Percentiles rank a stretch among this genome's conserved stretches.
These are phyloP conservation scores for Brachionus rubens DNA, from an alignment of 1,140 invertebrate genomes.

Conservation along the genomic window DNA sequence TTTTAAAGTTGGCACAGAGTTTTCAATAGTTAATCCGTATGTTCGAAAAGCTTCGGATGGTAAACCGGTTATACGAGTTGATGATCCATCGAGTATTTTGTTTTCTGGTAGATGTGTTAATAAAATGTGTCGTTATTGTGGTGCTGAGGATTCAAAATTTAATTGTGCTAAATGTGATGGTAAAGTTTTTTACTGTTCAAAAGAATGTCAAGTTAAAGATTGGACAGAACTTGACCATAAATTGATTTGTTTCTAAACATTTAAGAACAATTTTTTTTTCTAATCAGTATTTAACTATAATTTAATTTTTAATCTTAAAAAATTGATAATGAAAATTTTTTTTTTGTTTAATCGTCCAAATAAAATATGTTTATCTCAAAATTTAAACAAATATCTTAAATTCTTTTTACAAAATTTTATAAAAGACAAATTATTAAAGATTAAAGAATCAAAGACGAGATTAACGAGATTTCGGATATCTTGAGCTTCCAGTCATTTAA, in stretches of 20 bases:
- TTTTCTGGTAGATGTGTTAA: background rate
- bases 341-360: too few species aligned
- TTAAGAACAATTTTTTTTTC: too few species aligned
- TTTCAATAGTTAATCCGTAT: conserved; percentile 28
- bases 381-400: too few species aligned
- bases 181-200: conserved; percentile 9
- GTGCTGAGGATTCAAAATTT: background rate
- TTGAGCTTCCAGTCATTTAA: too few species aligned
- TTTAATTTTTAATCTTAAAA: too few species aligned
- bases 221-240: background rate
- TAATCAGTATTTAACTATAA: too few species aligned
- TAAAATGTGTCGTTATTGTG: background rate
- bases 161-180: background rate
- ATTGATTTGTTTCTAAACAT: background rate
- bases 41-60: background rate
- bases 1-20: background rate
- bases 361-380: too few species aligned
- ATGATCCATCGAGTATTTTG: background rate
- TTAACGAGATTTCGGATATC: too few species aligned
- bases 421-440: too few species aligned
- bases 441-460: too few species aligned
- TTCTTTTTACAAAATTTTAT: too few species aligned
- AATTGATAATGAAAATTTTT: too few species aligned
- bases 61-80: background rate
- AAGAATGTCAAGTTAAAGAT: conserved; percentile 18